These are phyloP conservation scores for Polypedilum vanderplanki DNA, from an alignment of 1,140 invertebrate genomes.

Conservation along the genomic window DNA sequence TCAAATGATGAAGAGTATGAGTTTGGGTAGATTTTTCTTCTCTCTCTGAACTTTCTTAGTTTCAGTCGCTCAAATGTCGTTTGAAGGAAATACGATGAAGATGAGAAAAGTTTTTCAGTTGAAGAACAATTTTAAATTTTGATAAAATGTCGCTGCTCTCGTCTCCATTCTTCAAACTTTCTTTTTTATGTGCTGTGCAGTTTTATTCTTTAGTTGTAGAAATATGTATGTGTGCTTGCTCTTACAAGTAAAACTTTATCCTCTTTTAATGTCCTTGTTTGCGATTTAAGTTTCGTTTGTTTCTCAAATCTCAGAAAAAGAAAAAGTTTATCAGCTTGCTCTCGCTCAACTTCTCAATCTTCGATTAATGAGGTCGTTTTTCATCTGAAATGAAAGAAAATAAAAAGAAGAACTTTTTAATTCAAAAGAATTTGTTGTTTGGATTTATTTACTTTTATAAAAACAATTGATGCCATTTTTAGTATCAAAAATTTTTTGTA, in stretches of 20 bases:
- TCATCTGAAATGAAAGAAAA: background rate
- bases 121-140: slow-evolving; percentile 24
- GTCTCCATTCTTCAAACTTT: slow-evolving; percentile 16
- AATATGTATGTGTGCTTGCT: slow-evolving; percentile 1
- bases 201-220: slow-evolving; percentile 4
- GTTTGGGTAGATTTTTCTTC: background rate
- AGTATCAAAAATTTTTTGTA: too few relatives aligned
- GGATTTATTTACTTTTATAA: background rate
- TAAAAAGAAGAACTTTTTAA: background rate
- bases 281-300: slow-evolving; percentile 5
- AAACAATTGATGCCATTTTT: background rate
- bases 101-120: slow-evolving; percentile 22
- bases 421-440: background rate
- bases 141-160: background rate
- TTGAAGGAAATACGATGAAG: slow-evolving; percentile 7
- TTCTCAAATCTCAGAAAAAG: background rate
- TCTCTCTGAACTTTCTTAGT: background rate
- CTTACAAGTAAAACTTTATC: background rate
- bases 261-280: slow-evolving; percentile 10
- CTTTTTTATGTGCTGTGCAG: background rate
- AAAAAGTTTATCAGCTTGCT: background rate
- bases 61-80: background rate
- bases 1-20: background rate
- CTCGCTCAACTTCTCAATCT: slow-evolving; percentile 5
- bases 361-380: slow-evolving; percentile 5